Evolutionary conservation across 2,113 vertebrate species (phyloP), one percentile per base, ranked within the genome.

Genomic region (Neodon shergylaensis): DNA sequence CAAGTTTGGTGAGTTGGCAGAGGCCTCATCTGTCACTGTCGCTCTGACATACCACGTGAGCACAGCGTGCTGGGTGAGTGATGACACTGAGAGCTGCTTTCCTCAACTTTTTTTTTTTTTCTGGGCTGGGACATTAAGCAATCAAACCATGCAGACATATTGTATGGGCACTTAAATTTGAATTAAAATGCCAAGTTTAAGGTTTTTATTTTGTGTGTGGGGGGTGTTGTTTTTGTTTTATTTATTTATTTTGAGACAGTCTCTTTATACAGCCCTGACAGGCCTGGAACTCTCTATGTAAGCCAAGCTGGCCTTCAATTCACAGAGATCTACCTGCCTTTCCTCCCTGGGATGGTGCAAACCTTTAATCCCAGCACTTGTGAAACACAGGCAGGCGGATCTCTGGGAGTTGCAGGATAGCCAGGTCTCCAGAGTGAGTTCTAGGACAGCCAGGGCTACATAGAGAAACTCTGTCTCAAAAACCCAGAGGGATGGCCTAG

Each of bases 151-250:
- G 33, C 3, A 10, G 47, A 68, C 81, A 72, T 66, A 78, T 22
- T 90, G 11, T 44, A 73, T 68, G 22, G 84, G 3, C 36, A 39
- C 24, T 89, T 68, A 89, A 77, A 74, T 63, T 78, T 87, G 81
- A 94, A 74, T 92, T 79, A 90, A 90, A 93, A 91, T 92, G 72
- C 33, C 42, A 94, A 10, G 65, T 76, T 21, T 39, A 39, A 21
- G 54, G 12, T n/a, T 39, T 63, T 63, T 28, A 44, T 77, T 77
- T 47, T 76, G 72, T 76, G 2, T 76, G 72, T 76, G 2, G 7
- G 19, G 19, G n/a, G 11, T n/a, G 1, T 73, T 73, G 19, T 42
- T 73, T 73, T 47, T 73, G 3, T 58, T 26, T 82, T 61, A 84
- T 91, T 77, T 87, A 70, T 74, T 42, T n/a, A 19, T 17, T 82